phyloP scores from a whole-genome alignment of 2,113 vertebrate genomes.

The Protomyctophum bolini region DNA sequence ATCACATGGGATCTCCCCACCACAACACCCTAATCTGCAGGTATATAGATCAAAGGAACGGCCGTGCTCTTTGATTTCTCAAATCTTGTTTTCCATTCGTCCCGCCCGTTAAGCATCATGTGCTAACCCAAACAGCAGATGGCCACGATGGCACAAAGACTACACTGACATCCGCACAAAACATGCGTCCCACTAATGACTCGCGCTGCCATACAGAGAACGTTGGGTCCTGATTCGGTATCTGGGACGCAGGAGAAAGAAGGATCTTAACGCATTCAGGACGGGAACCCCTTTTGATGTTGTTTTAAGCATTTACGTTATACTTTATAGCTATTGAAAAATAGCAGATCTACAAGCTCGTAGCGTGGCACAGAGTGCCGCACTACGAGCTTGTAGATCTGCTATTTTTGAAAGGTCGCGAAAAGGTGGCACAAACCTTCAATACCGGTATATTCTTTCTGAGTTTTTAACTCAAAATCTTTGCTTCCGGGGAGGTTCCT shows the following conservation, averaged over 20 bases:
- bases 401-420: too few species aligned
- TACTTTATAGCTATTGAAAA: too few species aligned
- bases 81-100: constrained; percentile 33
- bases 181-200: constrained; percentile 38
- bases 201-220: constrained; percentile 13
- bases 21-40: constrained; percentile 51
- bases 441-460: too few species aligned
- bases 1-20: constrained; percentile 38
- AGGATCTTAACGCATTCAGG: constrained; percentile 3
- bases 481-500: too few species aligned
- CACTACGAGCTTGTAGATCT: too few species aligned
- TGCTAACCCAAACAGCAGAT: constrained; percentile 73
- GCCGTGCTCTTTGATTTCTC: constrained; percentile 43
- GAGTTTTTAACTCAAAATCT: too few species aligned
- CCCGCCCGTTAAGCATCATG: constrained; percentile 26
- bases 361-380: too few species aligned
- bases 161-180: constrained; percentile 48
- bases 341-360: too few species aligned
- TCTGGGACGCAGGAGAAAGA: constrained; percentile 8
- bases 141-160: constrained; percentile 40
- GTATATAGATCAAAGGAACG: constrained; percentile 42
- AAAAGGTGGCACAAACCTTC: too few species aligned
- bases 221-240: constrained; percentile 7
- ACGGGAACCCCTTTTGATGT: too few species aligned
- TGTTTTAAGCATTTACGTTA: too few species aligned